Conservation (phyloP, 2,113 vertebrate genomes). For the Tinamus guttatus region DNA sequence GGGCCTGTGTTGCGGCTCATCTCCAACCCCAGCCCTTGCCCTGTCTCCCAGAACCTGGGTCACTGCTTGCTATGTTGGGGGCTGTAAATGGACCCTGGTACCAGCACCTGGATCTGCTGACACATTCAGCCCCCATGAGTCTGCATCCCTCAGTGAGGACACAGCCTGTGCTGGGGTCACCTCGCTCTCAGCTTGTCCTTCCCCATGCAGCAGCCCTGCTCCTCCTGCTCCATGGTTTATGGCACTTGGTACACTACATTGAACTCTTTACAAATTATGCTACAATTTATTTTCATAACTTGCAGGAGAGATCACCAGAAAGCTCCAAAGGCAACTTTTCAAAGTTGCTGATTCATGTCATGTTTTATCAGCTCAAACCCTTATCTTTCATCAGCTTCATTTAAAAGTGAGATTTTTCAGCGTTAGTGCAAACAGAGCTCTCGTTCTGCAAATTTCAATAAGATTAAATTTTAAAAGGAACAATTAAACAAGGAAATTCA, state of each 20-base stretch:
- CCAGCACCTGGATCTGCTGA: fast-evolving
- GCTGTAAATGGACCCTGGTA: fast-evolving
- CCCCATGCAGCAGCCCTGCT: fast-evolving
- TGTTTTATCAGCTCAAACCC: neutral
- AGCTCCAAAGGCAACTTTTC: neutral
- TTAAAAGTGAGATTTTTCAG: neutral
- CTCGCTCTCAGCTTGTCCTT: neutral
- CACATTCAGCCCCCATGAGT: too few relatives aligned
- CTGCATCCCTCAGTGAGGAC: neutral
- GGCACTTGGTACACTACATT: neutral
- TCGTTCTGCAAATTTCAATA: neutral
- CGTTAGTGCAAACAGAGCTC: neutral
- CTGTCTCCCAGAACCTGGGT: fast-evolving
- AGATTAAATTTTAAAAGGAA: neutral
- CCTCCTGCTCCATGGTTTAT: too few relatives aligned
- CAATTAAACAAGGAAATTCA: neutral
- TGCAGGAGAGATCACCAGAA: neutral
- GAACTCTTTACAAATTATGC: neutral
- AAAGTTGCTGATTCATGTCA: neutral
- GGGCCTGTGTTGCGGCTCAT: too few relatives aligned
- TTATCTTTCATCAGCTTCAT: neutral
- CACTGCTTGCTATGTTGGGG: fast-evolving
- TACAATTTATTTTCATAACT: neutral
- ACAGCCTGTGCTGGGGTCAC: too few relatives aligned
- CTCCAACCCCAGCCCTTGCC: too few relatives aligned